Evolutionary conservation across 2,113 vertebrate genomes (phyloP), one percentile per base, ranked within the genome.

Genomic region (Eolophus roseicapilla): DNA sequence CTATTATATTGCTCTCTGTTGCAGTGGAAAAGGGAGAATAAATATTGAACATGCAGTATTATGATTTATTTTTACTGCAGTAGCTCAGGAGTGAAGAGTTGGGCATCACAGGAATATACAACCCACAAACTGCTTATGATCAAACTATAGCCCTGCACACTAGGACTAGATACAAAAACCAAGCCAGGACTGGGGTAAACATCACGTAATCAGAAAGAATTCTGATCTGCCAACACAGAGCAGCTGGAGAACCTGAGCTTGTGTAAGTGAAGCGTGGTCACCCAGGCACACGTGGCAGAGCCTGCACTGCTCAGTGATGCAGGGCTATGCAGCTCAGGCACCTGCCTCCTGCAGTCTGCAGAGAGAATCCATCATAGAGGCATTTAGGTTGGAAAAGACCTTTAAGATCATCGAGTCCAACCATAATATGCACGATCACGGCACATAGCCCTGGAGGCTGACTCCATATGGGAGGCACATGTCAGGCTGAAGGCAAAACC

Each of bases 391-490:
- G 74, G 86, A 90, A 71, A 92, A 90, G 68, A 68, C 62, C 78
- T 94, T 90, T 25, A 47, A 79, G 39, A 71, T 41, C 60, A 85
- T 43, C 1, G 0, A 67, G 70, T 85, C 60, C 85, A 94, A 71
- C 7, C 0, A 0, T 25, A 75, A 63, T 4, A 55, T 0, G 9
- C 11, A 18, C 0, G 0, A 60, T 55, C 85, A 69, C 87, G 69
- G 57, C 92, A 52, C 63, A 44, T 41, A 80, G 75, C 79, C 88
- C 75, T 3, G 0, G 59, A 33, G 82, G 70, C 67, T 43, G 49
- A 5, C 49, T 80, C 90, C 90, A 90, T 85, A 90, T 74, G 85
- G 82, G 79, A 90, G 67, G 79, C 93, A 96, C 85, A 80, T 85
- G 93, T 84, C 68, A 69, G 46, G 80, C 91, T n/a, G 80, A 83